These are phyloP conservation scores for Crotalus tigris DNA, from an alignment of 2,113 vertebrate species.

Conservation along the genomic window DNA sequence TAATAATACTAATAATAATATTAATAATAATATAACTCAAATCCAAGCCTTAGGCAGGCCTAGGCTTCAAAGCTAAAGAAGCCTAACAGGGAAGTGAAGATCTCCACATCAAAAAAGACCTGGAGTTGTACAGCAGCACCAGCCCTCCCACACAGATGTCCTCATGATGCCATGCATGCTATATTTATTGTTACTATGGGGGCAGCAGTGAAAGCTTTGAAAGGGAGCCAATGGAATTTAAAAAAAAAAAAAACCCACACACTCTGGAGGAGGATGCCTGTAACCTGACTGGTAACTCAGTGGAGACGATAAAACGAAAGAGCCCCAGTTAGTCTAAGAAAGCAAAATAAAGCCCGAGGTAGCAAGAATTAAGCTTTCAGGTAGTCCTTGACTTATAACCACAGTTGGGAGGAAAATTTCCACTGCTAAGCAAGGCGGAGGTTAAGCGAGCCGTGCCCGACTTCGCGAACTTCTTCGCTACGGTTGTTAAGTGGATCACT, in stretches of 20 bases:
- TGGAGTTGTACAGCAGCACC: background rate
- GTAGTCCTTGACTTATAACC: background rate
- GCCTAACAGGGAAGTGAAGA: background rate
- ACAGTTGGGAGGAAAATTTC: too few relatives aligned
- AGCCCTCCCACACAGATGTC: background rate
- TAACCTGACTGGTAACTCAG: background rate
- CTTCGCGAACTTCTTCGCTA: too few relatives aligned
- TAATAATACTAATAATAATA: too few relatives aligned
- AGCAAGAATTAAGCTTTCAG: background rate
- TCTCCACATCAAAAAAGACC: background rate
- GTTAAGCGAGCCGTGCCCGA: too few relatives aligned
- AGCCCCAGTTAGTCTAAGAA: background rate
- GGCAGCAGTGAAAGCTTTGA: background rate
- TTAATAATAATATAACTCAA: background rate
- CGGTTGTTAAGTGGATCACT: too few relatives aligned
- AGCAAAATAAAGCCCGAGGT: background rate
- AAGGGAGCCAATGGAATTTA: background rate
- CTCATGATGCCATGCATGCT: background rate
- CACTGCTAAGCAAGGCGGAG: too few relatives aligned
- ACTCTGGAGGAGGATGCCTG: background rate
- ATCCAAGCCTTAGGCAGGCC: background rate
- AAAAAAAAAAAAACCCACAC: background rate
- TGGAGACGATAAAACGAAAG: background rate
- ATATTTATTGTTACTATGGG: background rate
- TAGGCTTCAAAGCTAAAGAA: background rate